Evolutionary conservation across 2,797 vertebrate genomes (phyloP).

Genomic region (Miopithecus talapoin): DNA sequence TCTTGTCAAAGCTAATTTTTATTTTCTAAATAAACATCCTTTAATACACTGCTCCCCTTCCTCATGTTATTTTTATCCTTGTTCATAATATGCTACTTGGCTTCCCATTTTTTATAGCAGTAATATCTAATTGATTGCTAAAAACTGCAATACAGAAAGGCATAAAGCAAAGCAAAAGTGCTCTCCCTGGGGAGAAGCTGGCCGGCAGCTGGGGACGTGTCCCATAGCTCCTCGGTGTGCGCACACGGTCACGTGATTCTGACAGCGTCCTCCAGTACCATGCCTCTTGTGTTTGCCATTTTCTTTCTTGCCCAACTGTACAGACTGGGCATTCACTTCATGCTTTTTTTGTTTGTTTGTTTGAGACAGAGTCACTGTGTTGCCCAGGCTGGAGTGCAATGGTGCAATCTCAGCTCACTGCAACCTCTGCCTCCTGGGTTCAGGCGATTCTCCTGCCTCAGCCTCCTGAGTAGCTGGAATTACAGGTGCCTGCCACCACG

Average conservation of each 20-base stretch:
- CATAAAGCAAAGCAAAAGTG: rapidly evolving
- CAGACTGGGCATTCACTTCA: background rate
- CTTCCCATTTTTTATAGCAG: background rate
- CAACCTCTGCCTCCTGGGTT: background rate
- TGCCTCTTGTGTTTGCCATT: rapidly evolving
- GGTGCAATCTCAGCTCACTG: background rate
- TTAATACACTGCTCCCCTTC: background rate
- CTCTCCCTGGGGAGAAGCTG: rapidly evolving
- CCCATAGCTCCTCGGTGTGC: too few species aligned
- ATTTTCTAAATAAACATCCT: background rate
- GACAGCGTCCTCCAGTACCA: background rate
- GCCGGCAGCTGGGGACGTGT: rapidly evolving
- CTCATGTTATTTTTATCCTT: background rate
- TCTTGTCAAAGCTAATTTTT: rapidly evolving
- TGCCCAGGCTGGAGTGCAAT: background rate
- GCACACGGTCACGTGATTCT: background rate
- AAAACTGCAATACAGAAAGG: background rate
- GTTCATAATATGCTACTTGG: rapidly evolving
- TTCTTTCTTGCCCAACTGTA: background rate
- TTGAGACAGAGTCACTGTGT: background rate
- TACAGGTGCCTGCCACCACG: too few species aligned
- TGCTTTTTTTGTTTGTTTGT: too few species aligned
- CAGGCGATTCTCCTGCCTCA: background rate
- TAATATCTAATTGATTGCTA: background rate
- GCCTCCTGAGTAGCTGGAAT: too few species aligned